Percentiles rank a stretch among this genome's conserved stretches.
These are phyloP conservation scores for Mycogona germanica DNA, from an alignment of 2,888 invertebrate species.

Conservation along the genomic window DNA sequence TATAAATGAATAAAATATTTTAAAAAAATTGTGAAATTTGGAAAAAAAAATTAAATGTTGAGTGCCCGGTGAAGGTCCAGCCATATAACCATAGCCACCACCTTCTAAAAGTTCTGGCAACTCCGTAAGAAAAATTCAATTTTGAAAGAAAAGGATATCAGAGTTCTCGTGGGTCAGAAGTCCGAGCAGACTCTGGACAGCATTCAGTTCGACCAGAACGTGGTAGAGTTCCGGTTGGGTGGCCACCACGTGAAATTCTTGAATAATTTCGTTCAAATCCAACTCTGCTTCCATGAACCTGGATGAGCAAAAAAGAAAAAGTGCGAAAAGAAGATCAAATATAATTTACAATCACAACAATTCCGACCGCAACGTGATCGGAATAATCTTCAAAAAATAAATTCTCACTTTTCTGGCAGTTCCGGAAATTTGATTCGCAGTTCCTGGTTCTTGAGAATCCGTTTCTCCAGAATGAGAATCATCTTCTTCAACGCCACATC, in stretches of 20 bases:
- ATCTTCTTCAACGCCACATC: constrained; percentile 77
- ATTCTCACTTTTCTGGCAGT: constrained; percentile 67
- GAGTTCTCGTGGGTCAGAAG: constrained; percentile 92
- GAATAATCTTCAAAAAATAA: background rate
- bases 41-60: background rate
- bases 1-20: no score
- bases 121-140: background rate
- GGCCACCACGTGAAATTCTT: constrained; percentile 86
- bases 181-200: constrained; percentile 81
- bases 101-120: background rate
- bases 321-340: background rate
- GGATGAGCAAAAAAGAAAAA: no score
- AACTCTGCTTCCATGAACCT: constrained; percentile 94
- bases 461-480: constrained; percentile 86
- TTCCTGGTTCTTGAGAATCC: constrained; percentile 86
- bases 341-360: background rate
- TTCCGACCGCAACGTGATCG: background rate
- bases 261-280: constrained; percentile 72
- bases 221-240: constrained; percentile 94
- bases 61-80: background rate
- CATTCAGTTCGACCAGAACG: constrained; percentile 73
- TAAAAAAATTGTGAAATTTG: no score
- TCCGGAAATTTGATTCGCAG: constrained; percentile 98
- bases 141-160: constrained; percentile 39
- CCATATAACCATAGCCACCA: background rate